Evolutionary conservation across 2,797 vertebrate species (phyloP).

Genomic region (Epinephelus coioides): DNA sequence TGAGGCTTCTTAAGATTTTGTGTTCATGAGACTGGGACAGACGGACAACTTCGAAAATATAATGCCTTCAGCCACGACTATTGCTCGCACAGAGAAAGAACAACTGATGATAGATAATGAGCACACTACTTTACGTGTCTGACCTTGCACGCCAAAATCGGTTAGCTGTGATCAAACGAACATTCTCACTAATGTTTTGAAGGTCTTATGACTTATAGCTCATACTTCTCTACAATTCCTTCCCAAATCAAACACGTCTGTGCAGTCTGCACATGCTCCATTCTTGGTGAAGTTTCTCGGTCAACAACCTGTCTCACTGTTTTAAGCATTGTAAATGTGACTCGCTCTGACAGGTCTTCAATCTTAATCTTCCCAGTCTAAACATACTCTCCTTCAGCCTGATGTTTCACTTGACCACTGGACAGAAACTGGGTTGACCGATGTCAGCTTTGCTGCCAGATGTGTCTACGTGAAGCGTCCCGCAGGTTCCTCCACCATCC

Average conservation of each 20-base stretch:
- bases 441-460: conserved; percentile 12
- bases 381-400: conserved; percentile 15
- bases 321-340: neutral
- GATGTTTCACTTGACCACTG: neutral
- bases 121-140: too few species aligned
- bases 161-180: too few species aligned
- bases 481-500: conserved; percentile 37
- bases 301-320: neutral
- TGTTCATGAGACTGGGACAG: too few species aligned
- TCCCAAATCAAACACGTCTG: neutral
- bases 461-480: conserved; percentile 24
- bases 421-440: neutral
- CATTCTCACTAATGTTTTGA: too few species aligned
- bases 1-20: too few species aligned
- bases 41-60: too few species aligned
- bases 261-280: neutral
- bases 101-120: too few species aligned
- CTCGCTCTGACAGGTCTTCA: neutral
- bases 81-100: too few species aligned
- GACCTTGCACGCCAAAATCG: too few species aligned
- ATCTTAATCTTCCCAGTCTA: conserved; percentile 16
- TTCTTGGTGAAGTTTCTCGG: neutral
- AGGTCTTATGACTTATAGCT: too few species aligned
- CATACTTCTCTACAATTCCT: too few species aligned
- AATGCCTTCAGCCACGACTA: too few species aligned